These are phyloP conservation scores for Glossophaga mutica DNA, from an alignment of 2,797 vertebrate genomes.

Conservation along the genomic window DNA sequence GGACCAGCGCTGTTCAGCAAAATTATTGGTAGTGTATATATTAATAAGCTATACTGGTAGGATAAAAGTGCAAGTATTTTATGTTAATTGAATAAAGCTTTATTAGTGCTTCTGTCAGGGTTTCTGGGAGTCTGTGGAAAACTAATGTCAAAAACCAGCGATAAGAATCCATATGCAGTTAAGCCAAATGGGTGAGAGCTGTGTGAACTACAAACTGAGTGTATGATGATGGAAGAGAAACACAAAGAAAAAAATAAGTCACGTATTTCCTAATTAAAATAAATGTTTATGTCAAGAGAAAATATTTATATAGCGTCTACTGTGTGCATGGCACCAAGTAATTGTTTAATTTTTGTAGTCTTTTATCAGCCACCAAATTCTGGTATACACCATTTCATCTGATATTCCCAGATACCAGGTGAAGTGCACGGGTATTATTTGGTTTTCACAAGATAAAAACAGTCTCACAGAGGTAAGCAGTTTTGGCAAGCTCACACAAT, in stretches of 20 bases:
- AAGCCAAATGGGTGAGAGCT: not conserved
- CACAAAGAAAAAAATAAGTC: not conserved
- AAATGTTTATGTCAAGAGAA: not conserved
- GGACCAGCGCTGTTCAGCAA: conserved; percentile 6
- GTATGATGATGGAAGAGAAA: not conserved
- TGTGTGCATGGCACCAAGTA: not conserved
- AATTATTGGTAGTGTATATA: conserved; percentile 36
- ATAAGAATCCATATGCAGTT: not conserved
- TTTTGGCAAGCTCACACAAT: not conserved
- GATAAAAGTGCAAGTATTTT: not conserved
- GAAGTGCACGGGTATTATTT: not conserved
- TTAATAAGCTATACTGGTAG: not conserved
- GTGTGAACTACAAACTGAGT: not conserved
- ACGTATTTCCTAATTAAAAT: conserved; percentile 20
- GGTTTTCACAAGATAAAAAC: conserved; percentile 11
- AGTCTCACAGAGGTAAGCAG: not conserved
- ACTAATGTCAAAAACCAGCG: not conserved
- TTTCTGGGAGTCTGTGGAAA: not conserved
- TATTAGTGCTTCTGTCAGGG: not conserved
- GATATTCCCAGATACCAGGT: not conserved
- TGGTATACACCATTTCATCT: not conserved
- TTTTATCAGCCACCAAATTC: not conserved
- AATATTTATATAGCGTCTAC: not conserved
- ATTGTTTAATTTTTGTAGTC: not conserved
- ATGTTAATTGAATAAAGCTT: conserved; percentile 10